phyloP scores from a whole-genome alignment of 2,888 invertebrate genomes.

The Drosophila villosipedis region DNA sequence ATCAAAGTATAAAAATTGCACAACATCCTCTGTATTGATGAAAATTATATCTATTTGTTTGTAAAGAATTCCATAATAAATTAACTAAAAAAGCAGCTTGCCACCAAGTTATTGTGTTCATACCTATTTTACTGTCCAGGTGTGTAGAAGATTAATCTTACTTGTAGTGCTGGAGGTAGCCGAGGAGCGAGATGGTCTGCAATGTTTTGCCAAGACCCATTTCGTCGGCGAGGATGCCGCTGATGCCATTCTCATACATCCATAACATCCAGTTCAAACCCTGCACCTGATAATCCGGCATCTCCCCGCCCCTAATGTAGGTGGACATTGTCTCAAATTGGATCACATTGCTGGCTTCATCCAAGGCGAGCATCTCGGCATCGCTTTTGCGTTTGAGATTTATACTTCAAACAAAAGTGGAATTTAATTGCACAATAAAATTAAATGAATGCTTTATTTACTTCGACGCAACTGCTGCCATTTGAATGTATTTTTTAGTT shows the following conservation, averaged over 20 bases:
- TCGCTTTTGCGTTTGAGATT: slow-evolving; percentile 90
- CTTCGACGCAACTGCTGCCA: not conserved
- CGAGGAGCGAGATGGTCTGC: slow-evolving; percentile 98
- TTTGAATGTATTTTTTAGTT: slow-evolving; percentile 86
- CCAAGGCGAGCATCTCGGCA: slow-evolving; percentile 93
- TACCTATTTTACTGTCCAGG: slow-evolving; percentile 99
- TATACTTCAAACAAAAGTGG: not conserved
- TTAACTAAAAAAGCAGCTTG: slow-evolving; percentile 82
- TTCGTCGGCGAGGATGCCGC: slow-evolving; percentile 99
- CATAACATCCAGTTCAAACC: slow-evolving; percentile 99
- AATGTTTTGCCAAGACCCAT: slow-evolving; percentile 99
- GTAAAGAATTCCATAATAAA: too few relatives aligned
- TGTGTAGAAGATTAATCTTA: slow-evolving; percentile 88
- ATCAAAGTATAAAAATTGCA: too few relatives aligned
- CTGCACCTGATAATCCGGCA: slow-evolving; percentile 98
- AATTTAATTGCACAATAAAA: not conserved
- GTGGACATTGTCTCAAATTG: slow-evolving; percentile 96
- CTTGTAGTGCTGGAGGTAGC: slow-evolving; percentile 97
- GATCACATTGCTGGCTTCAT: slow-evolving; percentile 93
- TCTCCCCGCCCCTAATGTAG: slow-evolving; percentile 96
- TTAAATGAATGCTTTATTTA: not conserved
- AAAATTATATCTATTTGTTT: too few relatives aligned
- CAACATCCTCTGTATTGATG: too few relatives aligned
- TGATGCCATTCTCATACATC: slow-evolving; percentile 98
- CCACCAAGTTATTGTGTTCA: slow-evolving; percentile 91